Evolutionary conservation across 1,140 invertebrate species (phyloP).

Genomic region (Papilio helenus): DNA sequence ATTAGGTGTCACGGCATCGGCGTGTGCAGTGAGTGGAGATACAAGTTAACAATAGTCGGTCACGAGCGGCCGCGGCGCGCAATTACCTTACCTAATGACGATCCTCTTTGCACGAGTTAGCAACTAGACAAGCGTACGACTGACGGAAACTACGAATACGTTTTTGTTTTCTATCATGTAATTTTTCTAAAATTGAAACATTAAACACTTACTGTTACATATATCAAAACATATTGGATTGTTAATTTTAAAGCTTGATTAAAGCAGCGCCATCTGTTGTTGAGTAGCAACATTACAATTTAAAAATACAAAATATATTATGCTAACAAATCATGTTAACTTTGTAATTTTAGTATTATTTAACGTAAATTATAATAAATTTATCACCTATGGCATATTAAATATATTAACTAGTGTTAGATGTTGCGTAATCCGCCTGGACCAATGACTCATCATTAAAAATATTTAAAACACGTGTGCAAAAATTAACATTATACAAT

Average conservation of each 20-base stretch:
- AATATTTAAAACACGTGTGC: conserved; percentile 57
- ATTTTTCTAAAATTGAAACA: background rate
- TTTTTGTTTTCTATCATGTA: background rate
- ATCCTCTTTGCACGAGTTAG: conserved; percentile 5
- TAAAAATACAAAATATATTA: too few relatives aligned
- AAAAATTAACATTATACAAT: conserved; percentile 28
- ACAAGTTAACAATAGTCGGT: conserved; percentile 1
- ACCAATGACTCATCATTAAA: conserved; percentile 67
- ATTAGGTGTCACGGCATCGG: background rate
- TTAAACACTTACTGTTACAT: background rate
- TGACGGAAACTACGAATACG: background rate
- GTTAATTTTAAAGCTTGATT: conserved; percentile 24
- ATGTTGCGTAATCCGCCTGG: conserved; percentile 68
- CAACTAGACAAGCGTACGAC: background rate
- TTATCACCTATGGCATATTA: conserved; percentile 15
- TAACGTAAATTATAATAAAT: too few relatives aligned
- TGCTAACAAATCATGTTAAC: too few relatives aligned
- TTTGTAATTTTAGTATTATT: too few relatives aligned
- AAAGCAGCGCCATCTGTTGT: conserved; percentile 61
- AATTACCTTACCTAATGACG: conserved; percentile 7
- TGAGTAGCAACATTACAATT: conserved; percentile 57
- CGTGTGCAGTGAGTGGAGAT: background rate
- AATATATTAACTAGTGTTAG: conserved; percentile 65
- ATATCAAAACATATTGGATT: too few relatives aligned
- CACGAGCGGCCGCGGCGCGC: conserved; percentile 8